phyloP scores from a whole-genome alignment of 2,888 invertebrate species.

The Catocala nupta region DNA sequence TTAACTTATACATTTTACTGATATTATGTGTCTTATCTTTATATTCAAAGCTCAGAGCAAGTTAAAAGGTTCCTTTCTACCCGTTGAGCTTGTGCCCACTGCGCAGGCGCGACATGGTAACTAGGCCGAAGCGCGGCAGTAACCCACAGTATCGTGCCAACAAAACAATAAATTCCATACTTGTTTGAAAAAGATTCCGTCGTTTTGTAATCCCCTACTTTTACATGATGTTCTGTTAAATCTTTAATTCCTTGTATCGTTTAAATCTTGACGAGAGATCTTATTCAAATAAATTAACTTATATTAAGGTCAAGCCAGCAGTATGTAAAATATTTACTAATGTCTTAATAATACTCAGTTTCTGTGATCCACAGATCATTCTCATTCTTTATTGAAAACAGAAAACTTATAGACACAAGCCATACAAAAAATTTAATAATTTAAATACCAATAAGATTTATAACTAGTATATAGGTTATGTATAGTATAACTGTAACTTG shows the following conservation, averaged over 20 bases:
- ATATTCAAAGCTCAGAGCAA: slow-evolving; percentile 7
- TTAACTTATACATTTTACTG: slow-evolving; percentile 27
- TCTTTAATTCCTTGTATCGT: background rate
- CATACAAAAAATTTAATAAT: too few relatives aligned
- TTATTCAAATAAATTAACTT: too few relatives aligned
- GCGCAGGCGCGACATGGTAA: slow-evolving; percentile 24
- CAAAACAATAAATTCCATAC: slow-evolving; percentile 40
- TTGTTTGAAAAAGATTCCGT: slow-evolving; percentile 33
- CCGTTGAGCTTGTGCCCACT: slow-evolving; percentile 20
- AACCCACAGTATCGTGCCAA: background rate
- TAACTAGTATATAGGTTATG: too few relatives aligned
- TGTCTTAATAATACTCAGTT: too few relatives aligned
- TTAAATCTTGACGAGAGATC: background rate
- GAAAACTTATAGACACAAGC: too few relatives aligned
- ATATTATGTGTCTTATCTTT: slow-evolving; percentile 19
- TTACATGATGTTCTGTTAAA: background rate
- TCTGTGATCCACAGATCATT: too few relatives aligned
- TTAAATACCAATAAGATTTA: too few relatives aligned
- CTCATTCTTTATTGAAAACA: too few relatives aligned
- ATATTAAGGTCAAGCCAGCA: too few relatives aligned
- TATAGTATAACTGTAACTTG: too few relatives aligned
- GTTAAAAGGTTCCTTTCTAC: slow-evolving; percentile 30
- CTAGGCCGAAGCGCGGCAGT: slow-evolving; percentile 19
- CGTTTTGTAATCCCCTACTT: slow-evolving; percentile 8
- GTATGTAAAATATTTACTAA: too few relatives aligned